Conservation (phyloP, 2,113 vertebrate genomes). For the Colossoma macropomum region DNA sequence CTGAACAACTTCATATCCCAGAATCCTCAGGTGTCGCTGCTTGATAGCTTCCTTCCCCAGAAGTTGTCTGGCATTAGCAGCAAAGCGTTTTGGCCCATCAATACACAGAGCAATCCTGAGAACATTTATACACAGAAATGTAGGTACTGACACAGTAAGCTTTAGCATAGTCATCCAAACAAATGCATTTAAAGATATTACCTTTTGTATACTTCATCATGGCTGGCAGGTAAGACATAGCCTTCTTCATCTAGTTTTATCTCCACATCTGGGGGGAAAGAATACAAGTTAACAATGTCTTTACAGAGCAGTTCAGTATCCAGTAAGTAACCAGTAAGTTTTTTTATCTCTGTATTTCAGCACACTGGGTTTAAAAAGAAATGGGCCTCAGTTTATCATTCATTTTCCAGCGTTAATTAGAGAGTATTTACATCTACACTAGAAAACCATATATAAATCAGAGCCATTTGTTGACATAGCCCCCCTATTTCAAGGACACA, state of each 20-base stretch:
- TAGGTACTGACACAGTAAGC: neutral
- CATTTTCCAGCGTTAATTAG: too few relatives aligned
- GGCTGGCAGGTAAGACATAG: constrained; percentile 81
- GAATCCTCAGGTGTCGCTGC: constrained; percentile 86
- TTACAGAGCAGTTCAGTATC: neutral
- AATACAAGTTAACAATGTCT: neutral
- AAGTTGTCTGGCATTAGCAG: constrained; percentile 76
- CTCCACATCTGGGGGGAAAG: constrained; percentile 83
- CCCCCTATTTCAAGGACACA: too few relatives aligned
- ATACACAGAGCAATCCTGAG: constrained; percentile 88
- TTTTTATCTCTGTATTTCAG: neutral
- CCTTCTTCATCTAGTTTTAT: constrained; percentile 91
- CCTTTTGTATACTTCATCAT: constrained; percentile 80
- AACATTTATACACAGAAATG: constrained; percentile 27
- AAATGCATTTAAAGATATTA: constrained; percentile 57
- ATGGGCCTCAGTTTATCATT: too few relatives aligned
- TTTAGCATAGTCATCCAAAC: too few relatives aligned
- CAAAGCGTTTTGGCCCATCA: constrained; percentile 87
- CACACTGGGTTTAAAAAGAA: neutral
- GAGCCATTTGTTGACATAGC: too few relatives aligned
- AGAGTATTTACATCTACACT: neutral
- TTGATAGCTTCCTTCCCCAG: constrained; percentile 90
- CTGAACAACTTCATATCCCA: constrained; percentile 93
- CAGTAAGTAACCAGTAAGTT: neutral
- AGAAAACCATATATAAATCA: too few relatives aligned